Evolutionary conservation across 1,140 invertebrate genomes (phyloP).

Genomic region (Cydia splendana): DNA sequence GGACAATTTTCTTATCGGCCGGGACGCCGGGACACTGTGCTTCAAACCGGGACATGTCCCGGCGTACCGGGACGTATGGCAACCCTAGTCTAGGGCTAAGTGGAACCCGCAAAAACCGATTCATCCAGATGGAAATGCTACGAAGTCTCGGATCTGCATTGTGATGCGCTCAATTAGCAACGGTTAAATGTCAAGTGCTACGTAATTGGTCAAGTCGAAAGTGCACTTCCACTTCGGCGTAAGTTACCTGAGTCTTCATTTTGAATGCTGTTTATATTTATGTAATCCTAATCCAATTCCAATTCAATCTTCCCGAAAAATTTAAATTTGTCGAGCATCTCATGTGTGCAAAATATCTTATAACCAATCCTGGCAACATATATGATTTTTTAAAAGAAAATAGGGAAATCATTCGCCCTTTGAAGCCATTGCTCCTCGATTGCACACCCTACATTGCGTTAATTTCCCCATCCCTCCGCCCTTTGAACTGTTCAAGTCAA

Average conservation of each 20-base stretch:
- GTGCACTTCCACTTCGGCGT: slow-evolving; percentile 11
- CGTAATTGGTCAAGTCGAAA: slow-evolving; percentile 32
- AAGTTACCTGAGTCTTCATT: not conserved
- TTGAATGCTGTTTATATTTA: not conserved
- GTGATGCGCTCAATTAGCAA: slow-evolving; percentile 57
- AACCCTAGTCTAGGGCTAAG: slow-evolving; percentile 17
- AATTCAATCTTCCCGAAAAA: slow-evolving; percentile 9
- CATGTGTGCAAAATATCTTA: not conserved
- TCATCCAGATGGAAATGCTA: slow-evolving; percentile 46
- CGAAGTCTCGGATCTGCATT: slow-evolving; percentile 50
- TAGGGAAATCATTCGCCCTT: slow-evolving; percentile 66
- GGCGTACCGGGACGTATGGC: too few species aligned
- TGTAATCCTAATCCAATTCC: slow-evolving; percentile 1
- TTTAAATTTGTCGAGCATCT: not conserved
- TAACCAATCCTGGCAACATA: not conserved
- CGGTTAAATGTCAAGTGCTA: slow-evolving; percentile 38
- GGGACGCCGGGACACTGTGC: too few species aligned
- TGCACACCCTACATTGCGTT: slow-evolving; percentile 68
- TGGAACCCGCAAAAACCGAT: slow-evolving; percentile 22
- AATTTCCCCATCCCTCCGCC: slow-evolving; percentile 65
- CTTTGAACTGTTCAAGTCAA: slow-evolving; percentile 76
- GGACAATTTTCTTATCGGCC: too few species aligned
- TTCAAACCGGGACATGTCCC: too few species aligned
- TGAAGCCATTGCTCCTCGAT: slow-evolving; percentile 63
- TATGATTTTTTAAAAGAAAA: slow-evolving; percentile 63